phyloP scores from a whole-genome alignment of 2,113 vertebrate species.

The Pteruthius melanotis region DNA sequence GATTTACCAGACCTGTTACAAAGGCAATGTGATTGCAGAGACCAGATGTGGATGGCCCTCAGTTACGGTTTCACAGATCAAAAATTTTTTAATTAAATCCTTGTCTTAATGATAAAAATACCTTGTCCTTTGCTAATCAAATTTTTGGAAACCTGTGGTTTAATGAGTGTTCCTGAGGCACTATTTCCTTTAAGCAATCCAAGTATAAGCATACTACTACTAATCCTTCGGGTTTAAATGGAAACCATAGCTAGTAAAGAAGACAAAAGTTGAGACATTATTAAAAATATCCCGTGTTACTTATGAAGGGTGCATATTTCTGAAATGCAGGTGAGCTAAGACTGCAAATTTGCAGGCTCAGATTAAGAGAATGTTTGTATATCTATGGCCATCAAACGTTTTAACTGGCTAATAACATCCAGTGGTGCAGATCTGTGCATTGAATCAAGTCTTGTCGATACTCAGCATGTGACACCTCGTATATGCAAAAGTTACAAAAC shows the following conservation, averaged over 20 bases:
- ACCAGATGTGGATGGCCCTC: neutral
- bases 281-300: neutral
- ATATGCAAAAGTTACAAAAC: neutral
- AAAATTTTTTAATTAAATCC: neutral
- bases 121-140: neutral
- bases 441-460: neutral
- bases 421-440: neutral
- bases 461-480: neutral
- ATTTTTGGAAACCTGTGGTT: neutral
- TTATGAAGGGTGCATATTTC: neutral
- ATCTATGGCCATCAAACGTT: neutral
- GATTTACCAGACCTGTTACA: neutral
- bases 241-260: neutral
- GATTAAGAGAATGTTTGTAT: neutral
- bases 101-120: neutral
- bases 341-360: neutral
- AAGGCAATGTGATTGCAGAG: neutral
- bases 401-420: neutral
- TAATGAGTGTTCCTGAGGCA: neutral
- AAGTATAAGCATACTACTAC: neutral
- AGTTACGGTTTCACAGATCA: fast-evolving
- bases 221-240: neutral
- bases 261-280: neutral
- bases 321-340: neutral
- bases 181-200: neutral